These are phyloP conservation scores for Gymnogyps californianus DNA, from an alignment of 2,113 vertebrate genomes.

Conservation along the genomic window DNA sequence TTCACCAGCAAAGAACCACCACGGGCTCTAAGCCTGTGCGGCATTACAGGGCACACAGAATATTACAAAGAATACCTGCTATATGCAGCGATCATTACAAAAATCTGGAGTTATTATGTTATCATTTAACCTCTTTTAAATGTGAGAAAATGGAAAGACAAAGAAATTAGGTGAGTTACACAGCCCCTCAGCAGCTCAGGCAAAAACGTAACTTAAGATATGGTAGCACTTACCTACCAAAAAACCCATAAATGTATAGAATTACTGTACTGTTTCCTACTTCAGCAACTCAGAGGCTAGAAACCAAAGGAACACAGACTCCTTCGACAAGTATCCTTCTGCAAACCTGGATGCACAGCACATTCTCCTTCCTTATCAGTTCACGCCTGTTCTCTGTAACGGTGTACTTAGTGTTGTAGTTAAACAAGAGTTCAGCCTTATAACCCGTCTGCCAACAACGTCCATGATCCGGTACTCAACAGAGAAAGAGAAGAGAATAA, in stretches of 20 bases:
- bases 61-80: not conserved
- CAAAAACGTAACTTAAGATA: not conserved
- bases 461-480: rapidly evolving
- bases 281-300: not conserved
- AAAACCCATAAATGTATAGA: no score
- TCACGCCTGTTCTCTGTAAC: rapidly evolving
- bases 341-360: not conserved
- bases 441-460: not conserved
- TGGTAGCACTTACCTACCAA: not conserved
- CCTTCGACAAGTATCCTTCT: not conserved
- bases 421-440: rapidly evolving
- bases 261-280: not conserved
- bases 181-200: not conserved
- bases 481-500: rapidly evolving
- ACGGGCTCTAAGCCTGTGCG: rapidly evolving
- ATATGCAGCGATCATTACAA: not conserved
- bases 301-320: not conserved
- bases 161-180: not conserved
- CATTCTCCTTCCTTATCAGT: not conserved
- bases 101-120: rapidly evolving
- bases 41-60: rapidly evolving
- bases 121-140: not conserved
- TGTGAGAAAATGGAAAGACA: not conserved
- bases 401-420: rapidly evolving
- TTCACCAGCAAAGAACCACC: not conserved